Evolutionary conservation across 2,888 invertebrate genomes (phyloP).

Genomic region (Epirrhoe alternata): DNA sequence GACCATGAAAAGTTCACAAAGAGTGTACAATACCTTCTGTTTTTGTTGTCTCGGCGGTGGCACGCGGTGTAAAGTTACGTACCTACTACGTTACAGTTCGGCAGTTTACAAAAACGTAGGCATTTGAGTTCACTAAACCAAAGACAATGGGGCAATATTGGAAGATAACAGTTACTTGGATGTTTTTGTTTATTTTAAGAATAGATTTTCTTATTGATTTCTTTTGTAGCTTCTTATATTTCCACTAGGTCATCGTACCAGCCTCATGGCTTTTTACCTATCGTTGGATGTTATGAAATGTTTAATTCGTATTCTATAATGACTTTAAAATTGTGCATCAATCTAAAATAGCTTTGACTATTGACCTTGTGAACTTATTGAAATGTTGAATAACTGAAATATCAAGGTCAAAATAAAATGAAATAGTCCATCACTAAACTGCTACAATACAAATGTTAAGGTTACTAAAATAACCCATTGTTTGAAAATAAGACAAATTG

Average conservation of each 20-base stretch:
- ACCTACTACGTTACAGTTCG: constrained; percentile 51
- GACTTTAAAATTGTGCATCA: too few relatives aligned
- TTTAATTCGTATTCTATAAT: too few relatives aligned
- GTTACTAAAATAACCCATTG: constrained; percentile 15
- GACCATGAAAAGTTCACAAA: constrained; percentile 68
- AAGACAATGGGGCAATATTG: constrained; percentile 61
- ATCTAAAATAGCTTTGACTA: not conserved
- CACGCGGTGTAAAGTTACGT: constrained; percentile 58
- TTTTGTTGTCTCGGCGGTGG: constrained; percentile 45
- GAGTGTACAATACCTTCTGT: constrained; percentile 57
- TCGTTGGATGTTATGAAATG: too few relatives aligned
- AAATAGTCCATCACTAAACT: constrained; percentile 25
- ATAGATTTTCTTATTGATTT: not conserved
- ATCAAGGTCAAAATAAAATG: constrained; percentile 19
- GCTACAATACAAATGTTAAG: constrained; percentile 30
- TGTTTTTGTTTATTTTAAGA: constrained; percentile 13
- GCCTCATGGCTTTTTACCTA: not conserved
- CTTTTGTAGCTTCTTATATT: not conserved
- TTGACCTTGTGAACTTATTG: constrained; percentile 2
- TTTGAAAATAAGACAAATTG: constrained; percentile 16
- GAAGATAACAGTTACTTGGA: constrained; percentile 51
- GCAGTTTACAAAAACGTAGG: constrained; percentile 55
- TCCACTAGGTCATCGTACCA: not conserved
- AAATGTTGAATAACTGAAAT: constrained; percentile 5
- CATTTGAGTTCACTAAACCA: constrained; percentile 63